A percentile compares a stretch with the other conserved stretches of the same genome.
Conservation (phyloP, 2,888 invertebrate species). For the Odontothrips loti region DNA sequence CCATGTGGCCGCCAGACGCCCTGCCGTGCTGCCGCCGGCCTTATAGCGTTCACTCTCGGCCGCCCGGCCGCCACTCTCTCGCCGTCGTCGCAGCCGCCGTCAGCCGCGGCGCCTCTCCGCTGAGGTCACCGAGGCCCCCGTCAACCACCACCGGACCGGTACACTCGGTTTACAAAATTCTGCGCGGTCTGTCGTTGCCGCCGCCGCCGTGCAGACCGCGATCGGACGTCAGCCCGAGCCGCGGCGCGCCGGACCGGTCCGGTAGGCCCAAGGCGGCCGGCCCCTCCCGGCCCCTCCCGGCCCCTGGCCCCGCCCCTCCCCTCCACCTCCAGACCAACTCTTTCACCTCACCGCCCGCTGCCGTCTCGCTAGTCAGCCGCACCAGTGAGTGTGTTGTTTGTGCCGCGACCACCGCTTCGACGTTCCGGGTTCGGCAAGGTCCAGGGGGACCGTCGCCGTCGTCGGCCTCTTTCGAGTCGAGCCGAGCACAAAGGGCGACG, state of each 20-base stretch:
- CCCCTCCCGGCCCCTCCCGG: not conserved
- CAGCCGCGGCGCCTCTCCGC: too few relatives aligned
- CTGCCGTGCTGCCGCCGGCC: not conserved
- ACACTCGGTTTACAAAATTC: too few relatives aligned
- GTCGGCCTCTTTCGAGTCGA: too few relatives aligned
- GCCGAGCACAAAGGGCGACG: not conserved
- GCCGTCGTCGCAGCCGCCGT: not conserved
- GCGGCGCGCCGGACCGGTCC: not conserved
- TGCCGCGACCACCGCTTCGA: not conserved
- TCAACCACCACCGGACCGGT: too few relatives aligned
- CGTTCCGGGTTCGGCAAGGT: not conserved
- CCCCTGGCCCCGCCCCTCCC: not conserved
- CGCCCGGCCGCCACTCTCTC: too few relatives aligned
- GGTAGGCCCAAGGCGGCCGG: not conserved
- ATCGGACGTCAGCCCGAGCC: too few relatives aligned
- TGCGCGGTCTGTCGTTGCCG: too few relatives aligned
- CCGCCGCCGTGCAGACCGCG: too few relatives aligned
- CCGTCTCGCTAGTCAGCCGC: not conserved
- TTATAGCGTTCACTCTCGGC: too few relatives aligned
- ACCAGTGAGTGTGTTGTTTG: not conserved
- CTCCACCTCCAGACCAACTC: too few relatives aligned
- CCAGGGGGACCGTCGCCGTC: not conserved
- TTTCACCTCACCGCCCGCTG: not conserved
- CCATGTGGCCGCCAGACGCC: not conserved
- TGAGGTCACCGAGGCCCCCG: too few relatives aligned